phyloP scores from a whole-genome alignment of 2,797 vertebrate genomes.

The Corythornis leucogaster region DNA sequence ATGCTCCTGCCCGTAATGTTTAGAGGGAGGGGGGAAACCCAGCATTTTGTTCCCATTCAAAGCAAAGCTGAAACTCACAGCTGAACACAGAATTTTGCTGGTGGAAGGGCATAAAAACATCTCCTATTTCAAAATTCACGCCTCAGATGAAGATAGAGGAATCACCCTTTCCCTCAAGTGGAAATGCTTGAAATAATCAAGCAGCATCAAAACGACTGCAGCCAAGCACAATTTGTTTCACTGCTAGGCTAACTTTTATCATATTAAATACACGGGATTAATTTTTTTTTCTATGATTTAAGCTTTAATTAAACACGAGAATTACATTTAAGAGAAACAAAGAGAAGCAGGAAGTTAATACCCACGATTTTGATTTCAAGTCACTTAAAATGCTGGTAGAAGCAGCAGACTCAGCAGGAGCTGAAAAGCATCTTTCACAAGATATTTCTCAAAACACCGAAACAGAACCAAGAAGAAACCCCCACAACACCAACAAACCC shows the following conservation, averaged over 20 bases:
- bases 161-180: not conserved
- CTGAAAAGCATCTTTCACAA: not conserved
- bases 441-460: not conserved
- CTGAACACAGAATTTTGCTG: not conserved
- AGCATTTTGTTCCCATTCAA: not conserved
- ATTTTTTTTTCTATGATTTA: not conserved
- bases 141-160: not conserved
- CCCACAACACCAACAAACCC: not conserved
- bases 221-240: not conserved
- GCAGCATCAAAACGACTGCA: not conserved
- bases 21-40: not conserved
- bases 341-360: not conserved
- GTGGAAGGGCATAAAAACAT: not conserved
- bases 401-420: not conserved
- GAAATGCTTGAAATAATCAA: not conserved
- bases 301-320: conserved; percentile 19
- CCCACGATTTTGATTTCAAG: not conserved
- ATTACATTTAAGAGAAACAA: not conserved
- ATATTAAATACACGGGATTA: not conserved
- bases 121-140: not conserved
- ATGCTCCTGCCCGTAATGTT: not conserved
- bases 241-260: not conserved
- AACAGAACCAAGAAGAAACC: not conserved
- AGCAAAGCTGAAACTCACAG: not conserved
- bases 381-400: not conserved